Conservation (phyloP, 1,140 invertebrate genomes). For the Heterodera carotae region DNA sequence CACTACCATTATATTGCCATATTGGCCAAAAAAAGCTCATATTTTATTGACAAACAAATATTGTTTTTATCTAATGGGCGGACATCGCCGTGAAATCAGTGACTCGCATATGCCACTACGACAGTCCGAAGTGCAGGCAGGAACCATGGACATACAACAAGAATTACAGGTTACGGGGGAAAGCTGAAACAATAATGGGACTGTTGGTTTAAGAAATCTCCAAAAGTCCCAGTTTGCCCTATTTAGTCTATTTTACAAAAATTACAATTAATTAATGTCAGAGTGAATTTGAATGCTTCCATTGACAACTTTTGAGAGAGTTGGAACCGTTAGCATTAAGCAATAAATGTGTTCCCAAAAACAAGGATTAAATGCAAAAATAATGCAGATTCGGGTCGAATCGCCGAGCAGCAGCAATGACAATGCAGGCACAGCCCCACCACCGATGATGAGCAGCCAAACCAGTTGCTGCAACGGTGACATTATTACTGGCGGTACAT, state of each 20-base stretch:
- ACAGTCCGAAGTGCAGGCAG: slow-evolving; percentile 47
- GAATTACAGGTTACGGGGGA: slow-evolving; percentile 16
- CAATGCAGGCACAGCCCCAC: neutral
- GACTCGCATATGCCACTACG: slow-evolving; percentile 51
- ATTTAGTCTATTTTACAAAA: too few relatives aligned
- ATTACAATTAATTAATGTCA: too few relatives aligned
- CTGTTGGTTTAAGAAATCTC: neutral
- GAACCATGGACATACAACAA: slow-evolving; percentile 21
- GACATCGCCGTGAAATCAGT: slow-evolving; percentile 51
- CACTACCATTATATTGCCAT: too few relatives aligned
- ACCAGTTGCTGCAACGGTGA: slow-evolving; percentile 13
- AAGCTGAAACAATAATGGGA: neutral
- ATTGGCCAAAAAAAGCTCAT: too few relatives aligned
- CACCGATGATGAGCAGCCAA: neutral
- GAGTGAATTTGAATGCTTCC: too few relatives aligned
- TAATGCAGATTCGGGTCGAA: slow-evolving; percentile 27
- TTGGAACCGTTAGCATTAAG: too few relatives aligned
- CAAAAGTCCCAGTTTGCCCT: too few relatives aligned
- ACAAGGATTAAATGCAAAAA: too few relatives aligned
- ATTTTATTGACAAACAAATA: neutral
- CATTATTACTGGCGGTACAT: neutral
- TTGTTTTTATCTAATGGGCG: slow-evolving; percentile 33
- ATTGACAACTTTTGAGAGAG: too few relatives aligned
- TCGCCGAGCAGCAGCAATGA: slow-evolving; percentile 15
- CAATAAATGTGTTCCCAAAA: too few relatives aligned